Conservation (phyloP, 2,113 vertebrate genomes). For the Setophaga petechia region DNA sequence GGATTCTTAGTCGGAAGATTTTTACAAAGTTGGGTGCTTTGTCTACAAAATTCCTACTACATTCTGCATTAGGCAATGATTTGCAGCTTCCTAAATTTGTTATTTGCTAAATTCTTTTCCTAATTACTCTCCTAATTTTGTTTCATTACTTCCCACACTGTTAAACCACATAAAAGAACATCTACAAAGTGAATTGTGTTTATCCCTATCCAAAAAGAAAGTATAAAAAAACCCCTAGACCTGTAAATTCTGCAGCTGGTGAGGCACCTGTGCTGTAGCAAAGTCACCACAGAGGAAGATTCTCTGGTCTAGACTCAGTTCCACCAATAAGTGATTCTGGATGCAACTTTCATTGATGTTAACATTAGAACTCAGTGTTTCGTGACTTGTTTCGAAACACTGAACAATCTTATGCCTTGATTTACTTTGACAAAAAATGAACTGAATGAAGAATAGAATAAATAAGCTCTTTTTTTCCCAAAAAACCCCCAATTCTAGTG, state of each 20-base stretch:
- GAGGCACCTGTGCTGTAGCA: not conserved
- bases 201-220: not conserved
- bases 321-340: not conserved
- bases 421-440: not conserved
- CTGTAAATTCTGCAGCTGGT: not conserved
- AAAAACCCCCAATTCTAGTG: not conserved
- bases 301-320: not conserved
- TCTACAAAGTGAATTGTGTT: not conserved
- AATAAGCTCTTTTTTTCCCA: not conserved
- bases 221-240: not conserved
- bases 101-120: conserved; percentile 18
- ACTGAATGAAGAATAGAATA: not conserved
- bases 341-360: not conserved
- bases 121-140: conserved; percentile 24
- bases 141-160: not conserved
- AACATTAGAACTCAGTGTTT: not conserved
- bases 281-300: not conserved
- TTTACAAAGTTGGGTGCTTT: not conserved
- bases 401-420: not conserved
- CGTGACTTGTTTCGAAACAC: not conserved
- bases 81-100: conserved; percentile 14
- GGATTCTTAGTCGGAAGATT: not conserved
- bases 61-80: not conserved
- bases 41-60: not conserved
- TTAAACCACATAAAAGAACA: not conserved